Evolutionary conservation across 1,140 invertebrate genomes (phyloP).

Genomic region (Euschistus heros): DNA sequence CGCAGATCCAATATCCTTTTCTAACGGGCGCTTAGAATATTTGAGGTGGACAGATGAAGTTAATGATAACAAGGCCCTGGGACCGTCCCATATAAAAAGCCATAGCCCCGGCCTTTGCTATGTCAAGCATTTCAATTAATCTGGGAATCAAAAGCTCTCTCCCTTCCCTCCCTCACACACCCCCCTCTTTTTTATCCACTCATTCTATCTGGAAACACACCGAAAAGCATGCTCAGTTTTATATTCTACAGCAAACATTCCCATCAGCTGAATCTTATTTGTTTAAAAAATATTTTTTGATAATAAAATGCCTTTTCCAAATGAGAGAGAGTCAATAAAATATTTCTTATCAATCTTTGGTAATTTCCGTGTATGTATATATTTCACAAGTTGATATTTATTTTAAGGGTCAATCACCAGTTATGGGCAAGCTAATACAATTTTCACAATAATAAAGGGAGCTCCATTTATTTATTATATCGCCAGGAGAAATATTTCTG

Average conservation of each 20-base stretch:
- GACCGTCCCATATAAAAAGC: background rate
- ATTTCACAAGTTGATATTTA: too few relatives aligned
- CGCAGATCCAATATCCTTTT: conserved; percentile 9
- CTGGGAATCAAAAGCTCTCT: background rate
- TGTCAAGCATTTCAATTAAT: conserved; percentile 8
- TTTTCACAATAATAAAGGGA: too few relatives aligned
- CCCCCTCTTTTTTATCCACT: background rate
- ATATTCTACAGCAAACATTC: background rate
- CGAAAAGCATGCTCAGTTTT: background rate
- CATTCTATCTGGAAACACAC: background rate
- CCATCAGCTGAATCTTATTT: too few relatives aligned
- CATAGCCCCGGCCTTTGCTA: background rate
- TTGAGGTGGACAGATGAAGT: conserved; percentile 9
- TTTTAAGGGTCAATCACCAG: too few relatives aligned
- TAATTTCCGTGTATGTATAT: too few relatives aligned
- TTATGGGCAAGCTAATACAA: too few relatives aligned
- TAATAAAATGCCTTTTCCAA: too few relatives aligned
- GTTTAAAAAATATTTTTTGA: too few relatives aligned
- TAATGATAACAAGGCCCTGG: conserved; percentile 7
- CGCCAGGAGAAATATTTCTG: too few relatives aligned
- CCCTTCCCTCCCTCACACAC: background rate
- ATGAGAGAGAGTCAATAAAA: too few relatives aligned
- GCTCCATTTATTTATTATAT: too few relatives aligned
- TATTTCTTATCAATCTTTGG: too few relatives aligned
- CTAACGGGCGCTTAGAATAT: conserved; percentile 2